Evolutionary conservation across 2,797 vertebrate species (phyloP).

Genomic region (Danio aesculapii): DNA sequence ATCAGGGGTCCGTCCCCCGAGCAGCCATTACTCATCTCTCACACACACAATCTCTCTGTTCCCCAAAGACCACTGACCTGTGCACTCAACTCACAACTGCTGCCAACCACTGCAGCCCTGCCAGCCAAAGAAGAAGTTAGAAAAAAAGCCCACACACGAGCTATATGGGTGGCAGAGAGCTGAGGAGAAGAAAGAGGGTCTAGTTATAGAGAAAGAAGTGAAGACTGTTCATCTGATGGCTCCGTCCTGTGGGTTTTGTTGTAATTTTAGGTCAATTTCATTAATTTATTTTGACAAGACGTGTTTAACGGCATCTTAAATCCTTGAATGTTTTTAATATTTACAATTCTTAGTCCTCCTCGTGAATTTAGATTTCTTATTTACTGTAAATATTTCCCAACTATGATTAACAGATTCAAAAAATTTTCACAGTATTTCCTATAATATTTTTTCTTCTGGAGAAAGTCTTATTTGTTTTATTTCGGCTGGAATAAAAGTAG

Average conservation of each 20-base stretch:
- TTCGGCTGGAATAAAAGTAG: too few species aligned
- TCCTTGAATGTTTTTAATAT: too few species aligned
- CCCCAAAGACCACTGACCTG: slow-evolving; percentile 52
- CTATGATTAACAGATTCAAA: too few species aligned
- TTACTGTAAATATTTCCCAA: too few species aligned
- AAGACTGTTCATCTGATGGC: neutral
- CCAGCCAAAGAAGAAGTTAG: slow-evolving; percentile 3
- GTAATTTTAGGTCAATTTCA: neutral
- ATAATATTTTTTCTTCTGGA: too few species aligned
- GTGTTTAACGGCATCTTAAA: too few species aligned
- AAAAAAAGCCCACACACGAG: slow-evolving; percentile 36
- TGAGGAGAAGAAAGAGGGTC: neutral
- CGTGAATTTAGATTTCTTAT: too few species aligned
- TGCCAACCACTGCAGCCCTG: slow-evolving; percentile 50
- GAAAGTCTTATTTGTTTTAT: too few species aligned
- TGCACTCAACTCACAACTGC: slow-evolving; percentile 42
- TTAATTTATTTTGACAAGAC: neutral
- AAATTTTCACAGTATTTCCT: too few species aligned
- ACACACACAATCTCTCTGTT: slow-evolving; percentile 1
- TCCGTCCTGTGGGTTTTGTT: neutral
- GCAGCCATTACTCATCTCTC: slow-evolving; percentile 36
- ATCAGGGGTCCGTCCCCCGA: slow-evolving; percentile 34
- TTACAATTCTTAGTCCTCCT: too few species aligned
- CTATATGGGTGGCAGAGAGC: slow-evolving; percentile 15
- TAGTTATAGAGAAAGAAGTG: neutral